phyloP scores from a whole-genome alignment of 1,140 invertebrate species.

The Telenomus remus region DNA sequence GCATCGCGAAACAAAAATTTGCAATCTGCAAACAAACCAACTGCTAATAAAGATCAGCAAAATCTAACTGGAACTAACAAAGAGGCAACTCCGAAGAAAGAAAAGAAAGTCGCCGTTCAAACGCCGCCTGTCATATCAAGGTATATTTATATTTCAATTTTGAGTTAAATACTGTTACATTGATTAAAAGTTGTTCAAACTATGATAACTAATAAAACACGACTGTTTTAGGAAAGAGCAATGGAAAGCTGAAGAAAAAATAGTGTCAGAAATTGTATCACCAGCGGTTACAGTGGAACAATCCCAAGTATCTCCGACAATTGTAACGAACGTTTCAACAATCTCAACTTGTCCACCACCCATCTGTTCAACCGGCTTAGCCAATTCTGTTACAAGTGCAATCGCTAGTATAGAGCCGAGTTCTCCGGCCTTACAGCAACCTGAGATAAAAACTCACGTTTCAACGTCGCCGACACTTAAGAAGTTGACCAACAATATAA shows the following conservation, averaged over 20 bases:
- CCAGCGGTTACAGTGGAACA: conserved; percentile 46
- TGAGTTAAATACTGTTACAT: too few relatives aligned
- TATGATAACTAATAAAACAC: not conserved
- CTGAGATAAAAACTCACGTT: conserved; percentile 44
- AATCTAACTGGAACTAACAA: conserved; percentile 66
- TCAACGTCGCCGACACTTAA: conserved; percentile 50
- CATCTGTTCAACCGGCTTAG: conserved; percentile 52
- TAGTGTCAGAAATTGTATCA: conserved; percentile 60
- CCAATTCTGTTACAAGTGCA: conserved; percentile 22
- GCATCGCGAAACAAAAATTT: conserved; percentile 69
- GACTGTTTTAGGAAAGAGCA: conserved; percentile 64
- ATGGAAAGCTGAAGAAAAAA: conserved; percentile 67
- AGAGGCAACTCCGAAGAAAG: conserved; percentile 68
- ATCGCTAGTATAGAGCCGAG: conserved; percentile 42
- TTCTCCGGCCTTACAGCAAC: conserved; percentile 24
- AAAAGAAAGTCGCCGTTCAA: conserved; percentile 63
- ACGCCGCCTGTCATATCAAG: conserved; percentile 64
- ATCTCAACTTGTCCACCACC: conserved; percentile 46
- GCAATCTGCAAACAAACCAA: conserved; percentile 62
- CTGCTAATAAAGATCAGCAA: conserved; percentile 69
- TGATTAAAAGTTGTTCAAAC: conserved; percentile 4
- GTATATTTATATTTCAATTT: too few relatives aligned
- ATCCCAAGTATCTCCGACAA: conserved; percentile 38
- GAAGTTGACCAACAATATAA: conserved; percentile 61
- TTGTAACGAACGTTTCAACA: conserved; percentile 48